Conservation (phyloP, 2,888 invertebrate genomes). For the Myopa testacea region DNA sequence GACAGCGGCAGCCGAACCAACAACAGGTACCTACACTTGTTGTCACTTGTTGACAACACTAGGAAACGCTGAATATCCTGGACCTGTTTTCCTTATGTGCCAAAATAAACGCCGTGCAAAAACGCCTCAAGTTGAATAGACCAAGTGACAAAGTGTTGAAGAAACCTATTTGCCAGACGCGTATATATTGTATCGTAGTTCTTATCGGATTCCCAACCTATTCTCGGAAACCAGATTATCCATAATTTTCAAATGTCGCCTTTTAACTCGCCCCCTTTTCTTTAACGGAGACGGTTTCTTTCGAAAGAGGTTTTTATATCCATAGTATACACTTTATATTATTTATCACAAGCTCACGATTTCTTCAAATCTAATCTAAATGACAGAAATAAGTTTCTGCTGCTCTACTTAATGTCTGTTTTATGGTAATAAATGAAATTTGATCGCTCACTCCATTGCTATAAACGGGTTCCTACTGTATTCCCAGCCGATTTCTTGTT, state of each 20-base stretch:
- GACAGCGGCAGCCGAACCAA: background rate
- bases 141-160: no score
- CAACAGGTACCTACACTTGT: slow-evolving; percentile 19
- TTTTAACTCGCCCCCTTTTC: no score
- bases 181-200: background rate
- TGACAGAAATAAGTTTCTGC: background rate
- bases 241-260: no score
- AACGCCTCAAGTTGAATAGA: no score
- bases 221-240: no score
- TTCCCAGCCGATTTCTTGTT: background rate
- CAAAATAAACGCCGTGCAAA: background rate
- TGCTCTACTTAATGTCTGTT: background rate
- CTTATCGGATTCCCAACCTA: no score
- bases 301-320: no score
- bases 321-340: no score
- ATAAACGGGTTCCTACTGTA: background rate
- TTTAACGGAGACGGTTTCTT: no score
- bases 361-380: no score
- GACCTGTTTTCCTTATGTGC: background rate
- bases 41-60: background rate
- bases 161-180: no score
- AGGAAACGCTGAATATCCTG: background rate
- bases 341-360: no score
- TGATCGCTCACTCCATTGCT: background rate
- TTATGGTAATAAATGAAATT: background rate